Percentiles rank a stretch among this genome's conserved stretches.
phyloP scores from a whole-genome alignment of 2,113 vertebrate genomes.

The Gobius niger region DNA sequence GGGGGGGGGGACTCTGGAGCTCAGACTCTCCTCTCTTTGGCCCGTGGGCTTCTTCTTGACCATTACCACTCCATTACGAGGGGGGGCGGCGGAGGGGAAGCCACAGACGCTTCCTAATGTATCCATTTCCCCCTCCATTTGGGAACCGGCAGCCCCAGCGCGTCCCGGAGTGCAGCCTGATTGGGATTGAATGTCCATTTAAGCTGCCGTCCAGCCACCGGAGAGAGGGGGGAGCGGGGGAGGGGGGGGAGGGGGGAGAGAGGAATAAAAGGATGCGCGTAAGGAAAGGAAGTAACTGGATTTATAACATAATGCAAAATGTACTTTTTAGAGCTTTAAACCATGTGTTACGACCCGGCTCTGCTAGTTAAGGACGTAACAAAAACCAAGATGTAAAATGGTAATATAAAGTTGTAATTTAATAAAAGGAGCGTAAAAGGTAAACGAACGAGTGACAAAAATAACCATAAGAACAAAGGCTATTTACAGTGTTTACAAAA shows the following conservation, averaged over 20 bases:
- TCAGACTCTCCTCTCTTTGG: slow-evolving; percentile 56
- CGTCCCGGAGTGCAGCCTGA: slow-evolving; percentile 75
- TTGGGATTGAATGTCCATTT: slow-evolving; percentile 82
- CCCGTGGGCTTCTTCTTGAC: slow-evolving; percentile 67
- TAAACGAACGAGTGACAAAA: no score
- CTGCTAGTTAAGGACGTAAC: no score
- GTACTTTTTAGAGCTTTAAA: no score
- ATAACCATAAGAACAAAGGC: no score
- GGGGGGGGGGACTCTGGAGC: slow-evolving; percentile 59
- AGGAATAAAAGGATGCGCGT: no score
- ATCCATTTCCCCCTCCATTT: slow-evolving; percentile 79
- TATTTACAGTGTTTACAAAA: no score
- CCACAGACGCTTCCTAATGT: slow-evolving; percentile 77
- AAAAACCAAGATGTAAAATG: no score
- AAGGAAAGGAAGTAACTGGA: not conserved
- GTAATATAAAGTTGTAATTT: no score
- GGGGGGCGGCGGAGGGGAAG: slow-evolving; percentile 62
- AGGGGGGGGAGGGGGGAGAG: slow-evolving; percentile 15
- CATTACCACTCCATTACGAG: slow-evolving; percentile 79
- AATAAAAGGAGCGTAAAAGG: no score
- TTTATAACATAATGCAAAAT: not conserved
- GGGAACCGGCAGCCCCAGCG: slow-evolving; percentile 63
- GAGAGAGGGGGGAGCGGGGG: not conserved
- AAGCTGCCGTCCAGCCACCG: slow-evolving; percentile 67
- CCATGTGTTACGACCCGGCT: no score